phyloP scores from a whole-genome alignment of 2,797 vertebrate species.

The Halcyon badia region DNA sequence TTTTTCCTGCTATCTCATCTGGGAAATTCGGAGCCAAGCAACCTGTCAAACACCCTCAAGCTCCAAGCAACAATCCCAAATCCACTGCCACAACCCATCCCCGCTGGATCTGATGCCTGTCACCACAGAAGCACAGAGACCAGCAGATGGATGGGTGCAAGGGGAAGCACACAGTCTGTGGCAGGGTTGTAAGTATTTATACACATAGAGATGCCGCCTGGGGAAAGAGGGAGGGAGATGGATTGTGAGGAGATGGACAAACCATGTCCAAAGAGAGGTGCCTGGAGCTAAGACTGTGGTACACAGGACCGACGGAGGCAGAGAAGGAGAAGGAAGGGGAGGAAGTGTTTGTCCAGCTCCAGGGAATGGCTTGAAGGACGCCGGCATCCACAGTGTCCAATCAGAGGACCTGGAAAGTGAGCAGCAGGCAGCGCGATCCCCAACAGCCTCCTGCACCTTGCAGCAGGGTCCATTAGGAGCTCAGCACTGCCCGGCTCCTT shows the following conservation, averaged over 20 bases:
- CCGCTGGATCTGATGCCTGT: background rate
- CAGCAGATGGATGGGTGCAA: background rate
- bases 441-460: background rate
- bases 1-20: background rate
- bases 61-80: background rate
- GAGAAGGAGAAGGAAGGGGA: background rate
- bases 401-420: background rate
- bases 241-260: background rate
- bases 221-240: background rate
- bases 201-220: background rate
- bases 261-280: background rate
- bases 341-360: background rate
- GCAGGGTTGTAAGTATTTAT: background rate
- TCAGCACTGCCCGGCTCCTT: background rate
- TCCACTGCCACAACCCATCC: background rate
- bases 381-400: background rate
- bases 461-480: background rate
- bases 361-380: background rate
- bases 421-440: background rate
- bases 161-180: fast-evolving
- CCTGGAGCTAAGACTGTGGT: background rate
- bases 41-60: background rate
- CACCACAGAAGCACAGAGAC: background rate
- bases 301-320: fast-evolving
- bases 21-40: background rate